A percentile compares a stretch with the other conserved stretches of the same genome.
Evolutionary conservation across 1,140 invertebrate genomes (phyloP).

Genomic region (Augochlora pura): DNA sequence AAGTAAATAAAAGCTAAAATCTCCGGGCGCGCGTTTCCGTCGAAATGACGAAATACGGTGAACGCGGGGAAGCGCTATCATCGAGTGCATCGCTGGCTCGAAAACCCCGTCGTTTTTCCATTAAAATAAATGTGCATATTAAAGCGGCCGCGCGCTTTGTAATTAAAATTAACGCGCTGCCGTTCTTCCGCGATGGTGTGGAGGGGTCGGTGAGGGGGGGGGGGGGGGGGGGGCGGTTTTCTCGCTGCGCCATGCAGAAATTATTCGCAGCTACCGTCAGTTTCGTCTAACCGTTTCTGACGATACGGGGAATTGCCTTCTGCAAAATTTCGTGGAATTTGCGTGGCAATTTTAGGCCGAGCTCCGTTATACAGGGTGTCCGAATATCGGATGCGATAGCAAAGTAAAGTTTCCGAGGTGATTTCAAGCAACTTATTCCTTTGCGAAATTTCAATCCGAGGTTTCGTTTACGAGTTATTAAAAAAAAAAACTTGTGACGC

Average conservation of each 20-base stretch:
- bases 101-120: conserved; percentile 37
- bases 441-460: too few species aligned
- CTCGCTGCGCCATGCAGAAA: conserved; percentile 9
- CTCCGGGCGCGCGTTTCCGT: conserved; percentile 29
- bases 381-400: too few species aligned
- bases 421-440: too few species aligned
- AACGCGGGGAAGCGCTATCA: conserved; percentile 17
- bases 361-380: too few species aligned
- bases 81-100: conserved; percentile 32
- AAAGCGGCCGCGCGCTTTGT: conserved; percentile 35
- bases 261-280: neutral
- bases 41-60: conserved; percentile 32
- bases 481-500: too few species aligned
- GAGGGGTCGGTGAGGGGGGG: too few species aligned
- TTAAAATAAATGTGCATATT: conserved; percentile 49
- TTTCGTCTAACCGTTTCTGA: neutral
- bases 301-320: neutral
- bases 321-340: too few species aligned
- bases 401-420: too few species aligned
- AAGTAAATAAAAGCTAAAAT: conserved; percentile 37
- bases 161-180: conserved; percentile 42
- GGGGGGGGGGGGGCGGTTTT: too few species aligned
- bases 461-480: too few species aligned
- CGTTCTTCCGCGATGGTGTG: neutral
- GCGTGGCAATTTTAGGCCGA: too few species aligned